Base-by-base conservation (phyloP, 92 coral and sea anemone species). In the Pocillopora meandrina region DNA sequence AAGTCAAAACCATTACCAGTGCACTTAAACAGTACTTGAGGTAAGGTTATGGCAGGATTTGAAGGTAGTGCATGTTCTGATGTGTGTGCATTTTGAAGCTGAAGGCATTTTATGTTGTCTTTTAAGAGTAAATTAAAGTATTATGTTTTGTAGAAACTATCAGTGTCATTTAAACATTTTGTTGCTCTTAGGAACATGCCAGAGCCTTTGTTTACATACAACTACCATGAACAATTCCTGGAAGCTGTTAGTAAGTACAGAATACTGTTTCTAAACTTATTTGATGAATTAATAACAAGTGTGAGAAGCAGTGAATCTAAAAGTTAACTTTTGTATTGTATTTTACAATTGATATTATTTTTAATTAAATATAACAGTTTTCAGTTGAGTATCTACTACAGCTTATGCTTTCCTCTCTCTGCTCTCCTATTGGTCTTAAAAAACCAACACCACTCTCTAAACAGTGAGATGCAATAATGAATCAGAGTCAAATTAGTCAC, bases 1-100 rank as follows among this genome's bases (percentile, higher is more conserved):
- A 97, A 81, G 99, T 97, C 42, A 97, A 97, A 82, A 97, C 99
- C 1, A 97, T 97, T 21, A 97, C 99, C 5, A 97, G 99, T 78
- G 99, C 97, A 1, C 90, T 97, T 18, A 97, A 97, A 79, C 99
- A 97, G 85, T 88, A 92, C 83, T 89, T 97, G 12, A 91, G 99
- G 99, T 94, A 20, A 85, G 89, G 56, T 15, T 47, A 71, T 26
- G n/a, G 20, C 61, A 35, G 12, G 49, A 12, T 19, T 42, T 1
- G 26, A 19, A 4, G 60, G 75, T 31, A 18, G 7, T 3, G 49
- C 7, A 42, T 42, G 52, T 42, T 42, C 52, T 42, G 52, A 42
- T 42, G 4, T 3, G 5, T 42, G 52, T 42, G 52, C 31, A 42
- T 42, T 42, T 42, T 3, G 49, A 42, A 42, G 49, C 49, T 42